These are phyloP conservation scores for Rhopilema esculentum DNA, from an alignment of 30 jellyfish, hydroid and myxozoan species.

Conservation along the genomic window DNA sequence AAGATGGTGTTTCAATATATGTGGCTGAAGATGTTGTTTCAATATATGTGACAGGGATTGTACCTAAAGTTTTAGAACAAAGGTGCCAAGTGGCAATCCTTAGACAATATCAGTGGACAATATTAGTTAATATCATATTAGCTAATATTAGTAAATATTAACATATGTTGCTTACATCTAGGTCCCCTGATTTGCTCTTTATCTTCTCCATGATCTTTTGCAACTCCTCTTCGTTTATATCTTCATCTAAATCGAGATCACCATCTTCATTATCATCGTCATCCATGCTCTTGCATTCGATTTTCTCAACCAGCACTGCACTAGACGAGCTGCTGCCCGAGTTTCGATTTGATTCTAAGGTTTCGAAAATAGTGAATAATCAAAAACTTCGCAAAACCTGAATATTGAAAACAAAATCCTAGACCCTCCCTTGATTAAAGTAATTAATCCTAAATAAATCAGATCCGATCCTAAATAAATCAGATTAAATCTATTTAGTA, in stretches of 20 bases:
- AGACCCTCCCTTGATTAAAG: not conserved
- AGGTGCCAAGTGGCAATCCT: no score
- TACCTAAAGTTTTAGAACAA: no score
- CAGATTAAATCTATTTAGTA: no score
- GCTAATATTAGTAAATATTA: no score
- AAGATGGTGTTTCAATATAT: no score
- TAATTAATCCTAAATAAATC: no score
- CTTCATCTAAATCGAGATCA: slow-evolving; percentile 82
- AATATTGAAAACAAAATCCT: not conserved
- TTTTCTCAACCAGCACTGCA: slow-evolving; percentile 78
- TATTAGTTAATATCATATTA: no score
- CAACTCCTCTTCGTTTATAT: slow-evolving; percentile 83
- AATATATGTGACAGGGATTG: no score
- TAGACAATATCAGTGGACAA: no score
- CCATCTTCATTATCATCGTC: slow-evolving; percentile 72
- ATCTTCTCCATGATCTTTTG: slow-evolving; percentile 71
- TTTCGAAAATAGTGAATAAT: not conserved
- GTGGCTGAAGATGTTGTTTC: no score
- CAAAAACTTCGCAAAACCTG: not conserved
- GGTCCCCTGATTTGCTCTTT: slow-evolving; percentile 57
- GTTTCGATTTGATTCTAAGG: slow-evolving; percentile 42
- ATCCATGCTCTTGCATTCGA: slow-evolving; percentile 67
- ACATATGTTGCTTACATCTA: slow-evolving; percentile 53
- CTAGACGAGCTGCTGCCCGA: slow-evolving; percentile 66
- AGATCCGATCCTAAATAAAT: no score